Conservation (phyloP, 2,113 vertebrate species). For the Pampusana beccarii region DNA sequence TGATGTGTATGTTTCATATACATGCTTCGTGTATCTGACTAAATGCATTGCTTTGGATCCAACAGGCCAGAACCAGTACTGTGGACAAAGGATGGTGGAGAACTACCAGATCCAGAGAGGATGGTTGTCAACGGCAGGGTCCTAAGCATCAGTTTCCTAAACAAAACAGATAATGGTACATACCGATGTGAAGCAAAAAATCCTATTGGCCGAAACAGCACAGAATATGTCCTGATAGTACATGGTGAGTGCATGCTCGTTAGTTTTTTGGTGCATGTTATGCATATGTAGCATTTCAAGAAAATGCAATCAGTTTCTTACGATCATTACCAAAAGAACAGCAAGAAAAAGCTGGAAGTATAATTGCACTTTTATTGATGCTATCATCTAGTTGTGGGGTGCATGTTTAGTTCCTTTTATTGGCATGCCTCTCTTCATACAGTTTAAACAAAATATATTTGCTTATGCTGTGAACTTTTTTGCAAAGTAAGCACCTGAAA, state of each 20-base stretch:
- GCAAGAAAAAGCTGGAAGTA: not conserved
- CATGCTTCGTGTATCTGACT: not conserved
- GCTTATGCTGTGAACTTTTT: not conserved
- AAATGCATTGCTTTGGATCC: constrained; percentile 2
- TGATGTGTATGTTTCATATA: not conserved
- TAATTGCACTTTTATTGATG: not conserved
- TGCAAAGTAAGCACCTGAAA: not conserved
- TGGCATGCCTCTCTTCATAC: not conserved
- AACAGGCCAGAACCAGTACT: constrained; percentile 92
- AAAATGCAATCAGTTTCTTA: not conserved
- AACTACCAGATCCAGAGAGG: constrained; percentile 92
- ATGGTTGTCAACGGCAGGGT: constrained; percentile 94
- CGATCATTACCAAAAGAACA: not conserved
- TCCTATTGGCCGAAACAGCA: constrained; percentile 92
- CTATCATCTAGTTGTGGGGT: not conserved
- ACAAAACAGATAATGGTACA: constrained; percentile 99
- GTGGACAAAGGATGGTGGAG: constrained; percentile 96
- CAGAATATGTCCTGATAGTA: constrained; percentile 94
- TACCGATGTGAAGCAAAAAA: constrained; percentile 98
- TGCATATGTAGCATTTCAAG: not conserved
- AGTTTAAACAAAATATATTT: not conserved
- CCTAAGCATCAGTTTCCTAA: constrained; percentile 93
- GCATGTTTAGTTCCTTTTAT: not conserved
- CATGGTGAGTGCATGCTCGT: constrained; percentile 86
- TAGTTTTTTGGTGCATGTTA: not conserved